A percentile compares a stretch with the other conserved stretches of the same genome.
phyloP scores from a whole-genome alignment of 2,113 vertebrate genomes.

The Percopsis transmontana region DNA sequence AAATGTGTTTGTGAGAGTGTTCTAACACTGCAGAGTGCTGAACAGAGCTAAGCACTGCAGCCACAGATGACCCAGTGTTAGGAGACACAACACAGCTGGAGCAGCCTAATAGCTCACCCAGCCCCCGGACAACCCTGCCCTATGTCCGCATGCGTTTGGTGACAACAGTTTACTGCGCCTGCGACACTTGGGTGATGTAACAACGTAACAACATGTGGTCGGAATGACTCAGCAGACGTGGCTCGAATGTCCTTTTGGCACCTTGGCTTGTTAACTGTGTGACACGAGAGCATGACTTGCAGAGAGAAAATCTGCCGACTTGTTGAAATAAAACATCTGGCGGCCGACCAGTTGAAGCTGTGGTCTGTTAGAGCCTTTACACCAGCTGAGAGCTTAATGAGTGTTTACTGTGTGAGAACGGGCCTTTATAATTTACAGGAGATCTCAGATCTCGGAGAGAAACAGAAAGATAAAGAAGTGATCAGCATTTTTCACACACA shows the following conservation, averaged over 20 bases:
- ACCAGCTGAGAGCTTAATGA: constrained; percentile 70
- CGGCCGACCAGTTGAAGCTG: constrained; percentile 48
- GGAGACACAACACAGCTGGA: constrained; percentile 62
- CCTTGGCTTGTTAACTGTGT: constrained; percentile 14
- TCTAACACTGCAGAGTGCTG: constrained; percentile 4
- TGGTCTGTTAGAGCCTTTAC: constrained; percentile 53
- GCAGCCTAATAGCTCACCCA: constrained; percentile 35
- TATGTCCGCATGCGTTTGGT: constrained; percentile 36
- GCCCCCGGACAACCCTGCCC: constrained; percentile 38
- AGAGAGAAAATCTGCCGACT: constrained; percentile 60
- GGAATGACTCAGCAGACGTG: constrained; percentile 31
- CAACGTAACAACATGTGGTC: constrained; percentile 48
- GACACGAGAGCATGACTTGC: constrained; percentile 18
- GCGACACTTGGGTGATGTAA: constrained; percentile 17
- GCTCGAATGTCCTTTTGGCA: constrained; percentile 36
- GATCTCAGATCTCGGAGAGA: too few relatives aligned
- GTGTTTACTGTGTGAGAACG: constrained; percentile 59
- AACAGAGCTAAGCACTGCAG: constrained; percentile 8
- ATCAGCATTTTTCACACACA: constrained; percentile 67
- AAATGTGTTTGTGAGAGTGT: constrained; percentile 30
- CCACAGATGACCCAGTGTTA: constrained; percentile 57
- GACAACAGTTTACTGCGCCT: constrained; percentile 41
- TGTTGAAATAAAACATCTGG: constrained; percentile 70
- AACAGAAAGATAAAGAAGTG: constrained; percentile 51
- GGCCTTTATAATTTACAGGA: constrained; percentile 59